A percentile compares a stretch with the other conserved stretches of the same genome.
Evolutionary conservation across 2,113 vertebrate genomes (phyloP).

Genomic region (Tenrec ecaudatus): DNA sequence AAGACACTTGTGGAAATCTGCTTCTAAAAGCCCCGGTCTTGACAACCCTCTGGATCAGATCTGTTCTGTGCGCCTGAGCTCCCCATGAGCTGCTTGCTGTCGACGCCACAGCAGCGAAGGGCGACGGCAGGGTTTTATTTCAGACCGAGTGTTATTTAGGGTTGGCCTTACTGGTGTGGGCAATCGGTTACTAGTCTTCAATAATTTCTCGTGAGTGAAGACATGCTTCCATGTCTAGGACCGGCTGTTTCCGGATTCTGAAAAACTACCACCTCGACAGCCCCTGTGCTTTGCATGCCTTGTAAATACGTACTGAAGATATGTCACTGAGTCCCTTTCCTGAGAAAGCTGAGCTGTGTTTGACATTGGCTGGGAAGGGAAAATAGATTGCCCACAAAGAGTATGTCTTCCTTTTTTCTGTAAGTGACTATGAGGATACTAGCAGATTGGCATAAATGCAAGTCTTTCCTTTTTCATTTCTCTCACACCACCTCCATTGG

Average conservation of each 20-base stretch:
- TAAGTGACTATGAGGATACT: neutral
- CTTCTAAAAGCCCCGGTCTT: neutral
- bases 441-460: neutral
- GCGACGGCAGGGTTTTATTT: neutral
- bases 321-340: neutral
- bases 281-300: neutral
- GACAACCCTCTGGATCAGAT: neutral
- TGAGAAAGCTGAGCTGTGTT: slow-evolving; percentile 7
- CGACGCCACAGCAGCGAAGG: neutral
- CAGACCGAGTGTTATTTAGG: slow-evolving; percentile 36
- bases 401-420: neutral
- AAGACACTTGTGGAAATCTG: neutral
- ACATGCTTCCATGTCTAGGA: neutral
- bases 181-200: slow-evolving; percentile 26
- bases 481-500: neutral
- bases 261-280: neutral
- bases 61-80: neutral
- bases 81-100: neutral
- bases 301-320: neutral
- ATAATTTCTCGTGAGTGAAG: slow-evolving; percentile 10
- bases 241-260: slow-evolving; percentile 2
- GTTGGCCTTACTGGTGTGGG: neutral
- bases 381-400: neutral
- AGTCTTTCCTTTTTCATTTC: neutral
- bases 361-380: slow-evolving; percentile 27